These are phyloP conservation scores for Schizopygopsis malacanthus DNA, from an alignment of 2,797 vertebrate genomes.

Conservation along the genomic window DNA sequence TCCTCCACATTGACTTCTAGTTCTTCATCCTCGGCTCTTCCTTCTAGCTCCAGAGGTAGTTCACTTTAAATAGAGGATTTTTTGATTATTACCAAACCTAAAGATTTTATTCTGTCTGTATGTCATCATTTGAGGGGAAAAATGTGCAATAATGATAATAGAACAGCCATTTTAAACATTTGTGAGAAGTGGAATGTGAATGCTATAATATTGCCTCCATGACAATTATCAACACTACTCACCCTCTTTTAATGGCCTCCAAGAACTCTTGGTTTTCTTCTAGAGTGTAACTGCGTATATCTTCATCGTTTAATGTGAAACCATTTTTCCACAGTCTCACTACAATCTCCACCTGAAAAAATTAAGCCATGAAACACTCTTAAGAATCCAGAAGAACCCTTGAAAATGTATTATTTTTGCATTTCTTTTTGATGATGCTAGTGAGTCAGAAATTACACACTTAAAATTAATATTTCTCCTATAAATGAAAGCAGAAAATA, in stretches of 20 bases:
- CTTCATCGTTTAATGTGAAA: conserved; percentile 90
- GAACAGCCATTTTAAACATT: background rate
- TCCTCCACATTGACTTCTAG: conserved; percentile 93
- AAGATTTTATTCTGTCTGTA: conserved; percentile 1
- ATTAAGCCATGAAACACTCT: background rate
- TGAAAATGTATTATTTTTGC: background rate
- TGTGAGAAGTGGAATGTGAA: background rate
- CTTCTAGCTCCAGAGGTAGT: conserved; percentile 87
- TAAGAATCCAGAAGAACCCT: background rate
- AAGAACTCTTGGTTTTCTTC: conserved; percentile 91
- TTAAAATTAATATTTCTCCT: background rate
- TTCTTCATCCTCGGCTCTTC: conserved; percentile 88
- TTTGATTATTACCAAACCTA: background rate
- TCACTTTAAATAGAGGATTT: conserved; percentile 78
- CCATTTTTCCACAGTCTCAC: conserved; percentile 97
- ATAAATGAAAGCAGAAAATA: background rate
- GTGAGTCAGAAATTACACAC: background rate
- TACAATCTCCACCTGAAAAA: conserved; percentile 87
- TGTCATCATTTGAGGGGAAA: background rate
- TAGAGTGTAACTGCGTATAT: conserved; percentile 88
- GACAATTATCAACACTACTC: conserved; percentile 57
- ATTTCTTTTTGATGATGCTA: background rate
- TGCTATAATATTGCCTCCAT: background rate
- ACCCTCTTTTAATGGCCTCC: conserved; percentile 92
- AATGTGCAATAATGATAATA: background rate